These are phyloP conservation scores for Chaetogeoica ovagalla DNA, from an alignment of 2,888 invertebrate genomes.

Conservation along the genomic window DNA sequence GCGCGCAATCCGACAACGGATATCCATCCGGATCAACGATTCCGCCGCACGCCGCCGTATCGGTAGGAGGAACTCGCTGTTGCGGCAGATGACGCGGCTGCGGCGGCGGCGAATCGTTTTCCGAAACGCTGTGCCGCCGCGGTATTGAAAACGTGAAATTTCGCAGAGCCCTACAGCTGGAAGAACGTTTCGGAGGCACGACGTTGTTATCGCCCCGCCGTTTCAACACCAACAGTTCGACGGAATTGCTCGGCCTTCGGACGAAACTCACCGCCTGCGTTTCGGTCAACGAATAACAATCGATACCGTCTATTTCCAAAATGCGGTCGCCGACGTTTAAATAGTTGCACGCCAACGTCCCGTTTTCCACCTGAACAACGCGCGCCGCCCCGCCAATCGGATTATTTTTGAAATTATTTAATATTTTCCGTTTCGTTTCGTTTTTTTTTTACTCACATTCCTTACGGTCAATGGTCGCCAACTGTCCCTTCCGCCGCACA, in stretches of 20 bases:
- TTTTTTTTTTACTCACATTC: constrained; percentile 53
- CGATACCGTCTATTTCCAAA: constrained; percentile 56
- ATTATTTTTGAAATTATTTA: neutral
- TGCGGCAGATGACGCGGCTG: too few relatives aligned
- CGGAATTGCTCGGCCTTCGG: constrained; percentile 54
- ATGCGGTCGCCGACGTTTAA: constrained; percentile 56
- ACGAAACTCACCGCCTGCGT: constrained; percentile 55
- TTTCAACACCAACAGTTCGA: constrained; percentile 56
- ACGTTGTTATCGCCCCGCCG: constrained; percentile 46
- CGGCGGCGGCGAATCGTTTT: neutral
- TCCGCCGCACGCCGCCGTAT: too few relatives aligned
- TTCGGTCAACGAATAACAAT: constrained; percentile 55
- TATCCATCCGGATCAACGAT: neutral
- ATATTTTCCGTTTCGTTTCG: neutral
- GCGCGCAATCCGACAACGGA: neutral
- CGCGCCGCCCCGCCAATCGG: too few relatives aligned
- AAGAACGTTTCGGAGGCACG: constrained; percentile 46
- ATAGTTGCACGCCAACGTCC: constrained; percentile 56
- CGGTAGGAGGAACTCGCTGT: neutral
- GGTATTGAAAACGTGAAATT: constrained; percentile 35
- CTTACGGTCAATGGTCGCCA: constrained; percentile 54
- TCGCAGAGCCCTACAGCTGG: constrained; percentile 42
- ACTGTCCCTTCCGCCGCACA: constrained; percentile 55
- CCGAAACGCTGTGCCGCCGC: neutral
- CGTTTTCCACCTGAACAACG: constrained; percentile 55